These are phyloP conservation scores for Pristionchus maxplancki DNA, from an alignment of 2,888 invertebrate species.

Conservation along the genomic window DNA sequence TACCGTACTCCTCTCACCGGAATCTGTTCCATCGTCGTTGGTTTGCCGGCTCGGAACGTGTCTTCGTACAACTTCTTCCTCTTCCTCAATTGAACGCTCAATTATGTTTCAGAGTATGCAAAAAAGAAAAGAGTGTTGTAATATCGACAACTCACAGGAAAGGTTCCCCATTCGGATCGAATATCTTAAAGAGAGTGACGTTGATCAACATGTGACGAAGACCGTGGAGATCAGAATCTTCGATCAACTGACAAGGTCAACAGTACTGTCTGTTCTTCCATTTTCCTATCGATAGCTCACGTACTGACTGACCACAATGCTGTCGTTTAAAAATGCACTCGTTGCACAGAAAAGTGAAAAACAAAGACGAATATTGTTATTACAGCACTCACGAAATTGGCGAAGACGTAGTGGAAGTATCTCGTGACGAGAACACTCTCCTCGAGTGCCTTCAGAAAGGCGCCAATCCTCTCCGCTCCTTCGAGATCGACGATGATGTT, in stretches of 20 bases:
- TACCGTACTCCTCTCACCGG: conserved; percentile 38
- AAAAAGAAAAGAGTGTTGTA: too few species aligned
- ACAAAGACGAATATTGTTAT: too few species aligned
- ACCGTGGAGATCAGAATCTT: conserved; percentile 61
- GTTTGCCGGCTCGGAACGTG: conserved; percentile 58
- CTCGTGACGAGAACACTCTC: conserved; percentile 66
- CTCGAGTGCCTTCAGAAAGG: conserved; percentile 64
- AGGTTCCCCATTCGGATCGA: conserved; percentile 60
- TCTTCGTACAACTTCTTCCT: conserved; percentile 59
- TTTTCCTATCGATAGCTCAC: too few species aligned
- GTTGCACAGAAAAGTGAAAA: too few species aligned
- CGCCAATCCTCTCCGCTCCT: conserved; percentile 60
- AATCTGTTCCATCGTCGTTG: conserved; percentile 51
- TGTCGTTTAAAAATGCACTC: too few species aligned
- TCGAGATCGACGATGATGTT: conserved; percentile 69
- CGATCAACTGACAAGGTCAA: conserved; percentile 58
- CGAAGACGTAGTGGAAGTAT: conserved; percentile 69
- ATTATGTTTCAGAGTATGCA: background rate
- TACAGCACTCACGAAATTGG: conserved; percentile 62
- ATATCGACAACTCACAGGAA: conserved; percentile 66
- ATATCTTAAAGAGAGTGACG: conserved; percentile 66
- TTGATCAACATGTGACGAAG: conserved; percentile 68
- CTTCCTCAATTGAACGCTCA: conserved; percentile 55
- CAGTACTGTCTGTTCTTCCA: background rate
- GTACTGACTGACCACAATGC: too few species aligned